A percentile compares a stretch with the other conserved stretches of the same genome.
Conservation (phyloP, 2,797 vertebrate genomes). For the Sternotherus odoratus region DNA sequence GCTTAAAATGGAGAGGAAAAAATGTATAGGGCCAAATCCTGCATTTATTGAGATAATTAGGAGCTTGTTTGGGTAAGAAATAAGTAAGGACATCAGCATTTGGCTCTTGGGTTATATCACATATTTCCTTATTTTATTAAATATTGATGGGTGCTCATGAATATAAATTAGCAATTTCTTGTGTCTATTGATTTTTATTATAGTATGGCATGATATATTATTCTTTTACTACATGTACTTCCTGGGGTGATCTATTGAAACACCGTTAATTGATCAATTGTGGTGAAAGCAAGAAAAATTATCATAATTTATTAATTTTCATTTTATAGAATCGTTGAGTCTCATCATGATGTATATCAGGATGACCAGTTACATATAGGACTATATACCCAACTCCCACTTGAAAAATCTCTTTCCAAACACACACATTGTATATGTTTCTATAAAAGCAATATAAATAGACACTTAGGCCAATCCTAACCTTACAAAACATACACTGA, state of each 20-base stretch:
- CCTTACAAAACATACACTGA: slow-evolving; percentile 17
- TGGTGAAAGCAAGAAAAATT: slow-evolving; percentile 28
- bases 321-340: neutral
- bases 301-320: neutral
- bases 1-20: slow-evolving; percentile 33
- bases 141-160: slow-evolving; percentile 28
- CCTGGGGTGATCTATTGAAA: slow-evolving; percentile 14
- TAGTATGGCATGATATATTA: neutral
- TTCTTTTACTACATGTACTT: slow-evolving; percentile 7
- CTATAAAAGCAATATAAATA: slow-evolving; percentile 26
- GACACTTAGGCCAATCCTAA: slow-evolving; percentile 12
- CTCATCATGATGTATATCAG: neutral
- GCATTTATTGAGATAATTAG: slow-evolving; percentile 21
- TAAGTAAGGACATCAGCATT: neutral
- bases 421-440: neutral
- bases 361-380: slow-evolving; percentile 16
- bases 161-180: slow-evolving; percentile 39
- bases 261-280: neutral
- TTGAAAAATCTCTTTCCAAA: slow-evolving; percentile 34
- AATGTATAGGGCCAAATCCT: slow-evolving; percentile 24
- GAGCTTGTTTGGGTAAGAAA: neutral
- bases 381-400: slow-evolving; percentile 18
- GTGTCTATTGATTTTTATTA: neutral
- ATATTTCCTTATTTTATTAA: slow-evolving; percentile 18
- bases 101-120: slow-evolving; percentile 32